Conservation (phyloP, 2,113 vertebrate genomes). For the Morone saxatilis region DNA sequence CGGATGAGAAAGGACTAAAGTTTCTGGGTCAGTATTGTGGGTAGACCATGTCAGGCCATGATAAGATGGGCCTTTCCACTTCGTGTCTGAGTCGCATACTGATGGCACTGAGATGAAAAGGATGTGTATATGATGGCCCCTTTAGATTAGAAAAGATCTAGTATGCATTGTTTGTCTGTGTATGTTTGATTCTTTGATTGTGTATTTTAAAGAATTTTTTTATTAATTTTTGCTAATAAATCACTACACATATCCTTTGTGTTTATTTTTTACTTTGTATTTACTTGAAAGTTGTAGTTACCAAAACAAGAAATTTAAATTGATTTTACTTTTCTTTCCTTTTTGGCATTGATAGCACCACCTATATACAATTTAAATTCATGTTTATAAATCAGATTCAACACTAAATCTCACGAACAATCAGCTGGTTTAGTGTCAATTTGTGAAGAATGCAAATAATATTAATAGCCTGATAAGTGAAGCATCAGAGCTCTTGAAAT, state of each 20-base stretch:
- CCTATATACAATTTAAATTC: not conserved
- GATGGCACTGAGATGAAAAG: conserved; percentile 39
- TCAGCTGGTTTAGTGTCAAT: too few species aligned
- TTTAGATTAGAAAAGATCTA: conserved; percentile 74
- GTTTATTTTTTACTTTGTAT: not conserved
- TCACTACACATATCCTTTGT: not conserved
- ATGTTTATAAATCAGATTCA: not conserved
- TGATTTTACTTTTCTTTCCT: too few species aligned
- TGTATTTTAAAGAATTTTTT: not conserved
- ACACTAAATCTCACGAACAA: too few species aligned
- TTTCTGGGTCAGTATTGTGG: conserved; percentile 67
- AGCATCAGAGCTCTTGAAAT: not conserved
- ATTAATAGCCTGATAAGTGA: not conserved
- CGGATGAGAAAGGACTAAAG: conserved; percentile 1
- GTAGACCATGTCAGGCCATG: conserved; percentile 37
- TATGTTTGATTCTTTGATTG: not conserved
- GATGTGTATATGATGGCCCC: conserved; percentile 72
- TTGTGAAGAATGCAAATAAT: too few species aligned
- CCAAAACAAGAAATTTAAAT: too few species aligned
- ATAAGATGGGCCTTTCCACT: conserved; percentile 44
- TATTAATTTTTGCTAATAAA: not conserved
- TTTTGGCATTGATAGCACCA: not conserved
- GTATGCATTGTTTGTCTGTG: conserved; percentile 13
- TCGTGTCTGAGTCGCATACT: conserved; percentile 43
- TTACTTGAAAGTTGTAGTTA: not conserved